A percentile compares a stretch with the other conserved stretches of the same genome.
phyloP scores from a whole-genome alignment of 2,797 vertebrate species.

The Lepilemur ruficaudatus region DNA sequence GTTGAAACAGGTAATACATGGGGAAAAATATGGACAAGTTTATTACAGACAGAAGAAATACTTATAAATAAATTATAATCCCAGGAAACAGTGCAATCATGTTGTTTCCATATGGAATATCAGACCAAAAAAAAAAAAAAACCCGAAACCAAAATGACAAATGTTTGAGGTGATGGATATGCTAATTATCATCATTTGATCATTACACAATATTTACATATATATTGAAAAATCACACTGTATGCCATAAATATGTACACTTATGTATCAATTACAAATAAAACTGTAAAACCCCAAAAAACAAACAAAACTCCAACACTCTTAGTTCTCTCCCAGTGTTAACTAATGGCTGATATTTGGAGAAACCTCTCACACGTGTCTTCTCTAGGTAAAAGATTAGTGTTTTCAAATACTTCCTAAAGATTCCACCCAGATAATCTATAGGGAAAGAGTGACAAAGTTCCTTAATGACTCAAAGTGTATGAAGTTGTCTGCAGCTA shows the following conservation, averaged over 20 bases:
- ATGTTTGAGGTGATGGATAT: no score
- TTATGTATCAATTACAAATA: background rate
- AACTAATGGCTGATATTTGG: background rate
- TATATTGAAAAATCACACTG: no score
- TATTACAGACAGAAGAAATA: background rate
- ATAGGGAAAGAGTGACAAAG: background rate
- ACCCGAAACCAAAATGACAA: background rate
- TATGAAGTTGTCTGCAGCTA: background rate
- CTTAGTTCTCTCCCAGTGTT: background rate
- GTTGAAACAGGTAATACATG: background rate
- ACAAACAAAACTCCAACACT: background rate
- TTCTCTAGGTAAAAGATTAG: background rate
- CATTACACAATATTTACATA: no score
- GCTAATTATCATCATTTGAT: no score
- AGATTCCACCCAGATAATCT: background rate
- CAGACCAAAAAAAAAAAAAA: background rate
- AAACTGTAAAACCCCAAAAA: background rate
- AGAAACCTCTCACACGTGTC: background rate
- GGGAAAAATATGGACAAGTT: background rate
- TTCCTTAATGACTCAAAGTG: background rate
- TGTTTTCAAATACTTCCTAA: background rate
- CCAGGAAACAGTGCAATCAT: background rate
- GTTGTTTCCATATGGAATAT: background rate
- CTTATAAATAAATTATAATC: background rate
- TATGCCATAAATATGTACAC: no score